Conservation (phyloP, 2,113 vertebrate species). For the Gymnobelideus leadbeateri region DNA sequence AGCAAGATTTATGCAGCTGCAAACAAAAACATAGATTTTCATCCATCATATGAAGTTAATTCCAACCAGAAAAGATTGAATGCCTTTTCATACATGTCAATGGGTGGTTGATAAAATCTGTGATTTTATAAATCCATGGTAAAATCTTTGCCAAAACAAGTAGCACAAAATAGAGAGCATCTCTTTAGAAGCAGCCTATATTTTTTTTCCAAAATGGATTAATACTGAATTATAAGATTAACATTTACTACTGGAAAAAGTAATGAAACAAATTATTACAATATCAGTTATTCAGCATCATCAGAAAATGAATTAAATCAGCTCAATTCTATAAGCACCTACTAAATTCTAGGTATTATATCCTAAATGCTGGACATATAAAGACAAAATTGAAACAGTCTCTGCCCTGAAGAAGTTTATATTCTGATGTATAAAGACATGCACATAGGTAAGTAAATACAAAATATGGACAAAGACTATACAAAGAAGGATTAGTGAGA, state of each 20-base stretch:
- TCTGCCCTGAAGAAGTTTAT: neutral
- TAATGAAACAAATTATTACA: neutral
- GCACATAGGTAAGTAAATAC: neutral
- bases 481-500: neutral
- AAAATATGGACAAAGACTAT: neutral
- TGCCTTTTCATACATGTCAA: neutral
- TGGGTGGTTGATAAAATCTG: neutral
- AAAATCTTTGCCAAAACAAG: neutral
- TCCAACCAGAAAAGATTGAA: neutral
- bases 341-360: neutral
- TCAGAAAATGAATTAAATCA: neutral
- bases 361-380: neutral
- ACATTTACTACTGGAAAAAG: neutral
- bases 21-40: neutral
- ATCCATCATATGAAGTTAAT: neutral
- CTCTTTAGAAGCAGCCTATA: neutral
- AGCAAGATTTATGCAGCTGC: neutral
- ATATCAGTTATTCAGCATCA: neutral
- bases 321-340: neutral
- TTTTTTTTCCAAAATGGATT: neutral
- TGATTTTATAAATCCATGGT: no score
- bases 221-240: neutral
- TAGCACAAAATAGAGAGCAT: neutral
- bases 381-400: neutral
- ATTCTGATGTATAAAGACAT: neutral